Conservation (phyloP, 2,797 vertebrate genomes). For the Pygocentrus nattereri region DNA sequence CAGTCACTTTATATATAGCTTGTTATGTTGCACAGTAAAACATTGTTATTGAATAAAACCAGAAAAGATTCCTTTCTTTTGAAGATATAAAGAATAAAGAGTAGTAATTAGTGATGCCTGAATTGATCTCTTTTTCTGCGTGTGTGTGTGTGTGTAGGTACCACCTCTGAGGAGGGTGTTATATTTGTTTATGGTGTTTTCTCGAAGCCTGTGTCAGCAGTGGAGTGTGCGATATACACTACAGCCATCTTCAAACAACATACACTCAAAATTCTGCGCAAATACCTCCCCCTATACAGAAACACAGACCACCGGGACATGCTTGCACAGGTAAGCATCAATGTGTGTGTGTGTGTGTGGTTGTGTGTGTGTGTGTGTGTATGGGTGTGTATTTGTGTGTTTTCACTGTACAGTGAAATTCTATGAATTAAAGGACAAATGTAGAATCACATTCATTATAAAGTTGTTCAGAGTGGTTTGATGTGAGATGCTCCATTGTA, state of each 20-base stretch:
- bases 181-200: constrained; percentile 77
- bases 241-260: constrained; percentile 82
- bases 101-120: too few relatives aligned
- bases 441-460: too few relatives aligned
- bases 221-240: constrained; percentile 73
- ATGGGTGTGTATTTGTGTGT: not conserved
- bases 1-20: too few relatives aligned
- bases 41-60: too few relatives aligned
- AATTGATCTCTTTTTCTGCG: not conserved
- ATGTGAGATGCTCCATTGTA: too few relatives aligned
- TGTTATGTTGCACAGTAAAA: too few relatives aligned
- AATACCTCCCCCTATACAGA: constrained; percentile 76
- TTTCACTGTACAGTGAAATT: not conserved
- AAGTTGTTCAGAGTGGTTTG: too few relatives aligned
- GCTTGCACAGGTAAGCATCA: constrained; percentile 77
- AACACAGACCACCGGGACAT: constrained; percentile 73
- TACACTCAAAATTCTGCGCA: constrained; percentile 72
- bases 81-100: too few relatives aligned
- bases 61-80: too few relatives aligned
- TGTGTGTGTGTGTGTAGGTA: constrained; percentile 66
- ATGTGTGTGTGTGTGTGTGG: too few relatives aligned
- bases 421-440: too few relatives aligned
- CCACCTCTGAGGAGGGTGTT: constrained; percentile 80
- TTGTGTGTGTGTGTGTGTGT: too few relatives aligned
- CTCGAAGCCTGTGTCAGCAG: constrained; percentile 70